Conservation (phyloP, 2,113 vertebrate genomes). For the Callithrix jacchus region DNA sequence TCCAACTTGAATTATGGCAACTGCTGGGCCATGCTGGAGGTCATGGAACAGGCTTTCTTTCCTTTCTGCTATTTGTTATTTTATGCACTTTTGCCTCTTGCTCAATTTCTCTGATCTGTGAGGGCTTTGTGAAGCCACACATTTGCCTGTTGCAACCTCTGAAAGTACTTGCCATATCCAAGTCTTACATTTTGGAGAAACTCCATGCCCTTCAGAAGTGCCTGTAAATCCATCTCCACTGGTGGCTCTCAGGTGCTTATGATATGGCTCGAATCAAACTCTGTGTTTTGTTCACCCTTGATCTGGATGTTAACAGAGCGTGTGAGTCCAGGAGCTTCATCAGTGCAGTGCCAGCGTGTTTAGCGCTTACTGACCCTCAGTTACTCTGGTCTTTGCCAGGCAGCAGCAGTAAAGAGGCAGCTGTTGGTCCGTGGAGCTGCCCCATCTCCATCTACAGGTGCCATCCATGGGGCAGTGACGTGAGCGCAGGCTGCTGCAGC, state of each 20-base stretch:
- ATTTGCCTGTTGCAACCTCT: background rate
- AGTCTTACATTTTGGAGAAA: background rate
- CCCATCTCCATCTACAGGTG: fast-evolving
- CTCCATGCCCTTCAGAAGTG: background rate
- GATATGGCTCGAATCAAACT: background rate
- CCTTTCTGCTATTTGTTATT: background rate
- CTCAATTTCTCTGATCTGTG: background rate
- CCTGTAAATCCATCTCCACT: background rate
- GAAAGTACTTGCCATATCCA: background rate
- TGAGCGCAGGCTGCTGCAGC: no score
- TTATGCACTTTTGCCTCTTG: background rate
- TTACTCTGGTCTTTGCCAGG: background rate
- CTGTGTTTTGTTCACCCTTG: fast-evolving
- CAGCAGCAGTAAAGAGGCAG: background rate
- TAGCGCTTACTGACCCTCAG: fast-evolving
- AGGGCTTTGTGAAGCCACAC: background rate
- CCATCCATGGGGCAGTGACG: fast-evolving
- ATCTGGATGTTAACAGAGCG: background rate
- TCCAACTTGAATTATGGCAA: background rate
- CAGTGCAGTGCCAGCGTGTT: no score
- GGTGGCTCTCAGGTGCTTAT: background rate
- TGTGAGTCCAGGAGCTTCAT: background rate
- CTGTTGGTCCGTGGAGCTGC: background rate
- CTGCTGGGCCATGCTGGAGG: background rate
- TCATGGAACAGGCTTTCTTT: background rate